A percentile compares a stretch with the other conserved stretches of the same genome.
Conservation (phyloP, 2,888 invertebrate species). For the Quadroppia sp. region DNA sequence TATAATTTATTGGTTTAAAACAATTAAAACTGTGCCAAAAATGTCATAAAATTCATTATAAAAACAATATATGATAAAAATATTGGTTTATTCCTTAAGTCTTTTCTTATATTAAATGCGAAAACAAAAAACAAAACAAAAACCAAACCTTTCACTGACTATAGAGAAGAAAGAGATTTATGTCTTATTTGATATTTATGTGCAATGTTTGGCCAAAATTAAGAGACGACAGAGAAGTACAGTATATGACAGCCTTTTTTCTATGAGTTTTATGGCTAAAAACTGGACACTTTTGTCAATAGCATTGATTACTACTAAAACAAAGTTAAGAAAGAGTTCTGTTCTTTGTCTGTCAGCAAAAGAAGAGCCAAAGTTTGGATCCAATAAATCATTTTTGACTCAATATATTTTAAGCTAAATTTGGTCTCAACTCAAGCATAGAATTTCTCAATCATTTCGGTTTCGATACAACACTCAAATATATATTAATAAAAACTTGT, state of each 20-base stretch:
- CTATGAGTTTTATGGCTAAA: not conserved
- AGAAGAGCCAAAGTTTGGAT: not conserved
- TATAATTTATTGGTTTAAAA: too few species aligned
- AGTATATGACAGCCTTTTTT: not conserved
- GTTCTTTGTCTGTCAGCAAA: slow-evolving; percentile 4
- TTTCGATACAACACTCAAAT: not conserved
- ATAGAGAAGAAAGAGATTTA: not conserved
- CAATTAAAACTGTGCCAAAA: too few species aligned
- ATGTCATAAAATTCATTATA: too few species aligned
- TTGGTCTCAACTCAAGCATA: not conserved
- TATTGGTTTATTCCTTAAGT: too few species aligned
- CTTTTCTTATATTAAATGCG: too few species aligned
- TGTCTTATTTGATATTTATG: not conserved
- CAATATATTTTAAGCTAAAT: not conserved
- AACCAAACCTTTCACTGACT: too few species aligned
- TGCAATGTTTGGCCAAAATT: not conserved
- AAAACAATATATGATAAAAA: too few species aligned
- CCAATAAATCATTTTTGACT: slow-evolving; percentile 3
- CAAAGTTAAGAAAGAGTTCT: not conserved
- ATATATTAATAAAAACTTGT: not conserved
- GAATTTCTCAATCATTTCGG: not conserved
- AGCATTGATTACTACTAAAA: not conserved
- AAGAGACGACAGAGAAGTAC: not conserved
- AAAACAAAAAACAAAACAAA: too few species aligned
- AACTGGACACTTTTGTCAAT: not conserved